phyloP scores from a whole-genome alignment of 1,140 invertebrate species.

The Eumeta japonica region DNA sequence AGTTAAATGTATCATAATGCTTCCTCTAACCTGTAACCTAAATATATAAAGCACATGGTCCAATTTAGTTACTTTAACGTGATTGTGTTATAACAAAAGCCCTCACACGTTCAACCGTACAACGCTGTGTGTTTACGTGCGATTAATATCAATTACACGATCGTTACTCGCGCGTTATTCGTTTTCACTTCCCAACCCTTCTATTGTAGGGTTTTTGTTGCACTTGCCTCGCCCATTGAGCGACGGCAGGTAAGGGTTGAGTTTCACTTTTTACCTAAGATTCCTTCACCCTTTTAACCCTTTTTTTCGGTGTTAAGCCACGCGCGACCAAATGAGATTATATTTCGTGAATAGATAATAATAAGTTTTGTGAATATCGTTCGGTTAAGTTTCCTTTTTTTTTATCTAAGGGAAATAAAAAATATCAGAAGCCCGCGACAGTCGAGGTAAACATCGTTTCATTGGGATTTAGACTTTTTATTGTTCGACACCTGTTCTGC shows the following conservation, averaged over 20 bases:
- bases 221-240: conserved; percentile 12
- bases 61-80: too few relatives aligned
- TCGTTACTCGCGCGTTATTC: conserved; percentile 51
- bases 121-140: too few relatives aligned
- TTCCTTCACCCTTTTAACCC: conserved; percentile 16
- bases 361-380: conserved; percentile 21
- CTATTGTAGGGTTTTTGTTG: conserved; percentile 39
- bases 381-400: conserved; percentile 17
- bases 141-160: conserved; percentile 53
- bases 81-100: too few relatives aligned
- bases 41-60: too few relatives aligned
- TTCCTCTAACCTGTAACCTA: too few relatives aligned
- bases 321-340: conserved; percentile 15
- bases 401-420: conserved; percentile 26
- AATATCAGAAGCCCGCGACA: conserved; percentile 38
- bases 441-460: conserved; percentile 34
- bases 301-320: conserved; percentile 19
- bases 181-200: conserved; percentile 42
- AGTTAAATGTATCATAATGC: too few relatives aligned
- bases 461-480: conserved; percentile 28
- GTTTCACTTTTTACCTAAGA: conserved; percentile 27
- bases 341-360: conserved; percentile 18
- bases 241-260: conserved; percentile 18
- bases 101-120: too few relatives aligned
- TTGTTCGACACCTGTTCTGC: conserved; percentile 28